Conservation (phyloP, 2,888 invertebrate genomes). For the Hemithea aestivaria region DNA sequence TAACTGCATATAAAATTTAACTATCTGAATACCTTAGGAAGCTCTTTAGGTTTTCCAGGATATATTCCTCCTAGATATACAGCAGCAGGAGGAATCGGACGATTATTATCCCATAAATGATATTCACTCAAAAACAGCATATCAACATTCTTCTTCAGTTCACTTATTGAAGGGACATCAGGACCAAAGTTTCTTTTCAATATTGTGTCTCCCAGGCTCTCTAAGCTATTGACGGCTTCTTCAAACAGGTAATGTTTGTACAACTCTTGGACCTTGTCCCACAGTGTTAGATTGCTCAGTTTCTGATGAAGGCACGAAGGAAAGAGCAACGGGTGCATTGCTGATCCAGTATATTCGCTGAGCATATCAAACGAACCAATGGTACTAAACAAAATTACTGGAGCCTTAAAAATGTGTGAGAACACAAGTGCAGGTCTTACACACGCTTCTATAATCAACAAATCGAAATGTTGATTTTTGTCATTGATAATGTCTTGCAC, state of each 20-base stretch:
- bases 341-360: conserved; percentile 26
- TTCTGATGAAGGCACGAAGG: conserved; percentile 21
- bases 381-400: conserved; percentile 39
- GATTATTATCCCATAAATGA: conserved; percentile 32
- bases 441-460: conserved; percentile 38
- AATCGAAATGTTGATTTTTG: conserved; percentile 28
- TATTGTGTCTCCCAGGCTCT: conserved; percentile 8
- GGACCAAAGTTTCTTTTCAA: conserved; percentile 10
- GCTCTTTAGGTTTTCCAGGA: conserved; percentile 5
- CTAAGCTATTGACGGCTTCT: not conserved
- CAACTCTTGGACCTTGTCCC: conserved; percentile 8
- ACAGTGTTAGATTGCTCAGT: conserved; percentile 1
- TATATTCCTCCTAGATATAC: conserved; percentile 41
- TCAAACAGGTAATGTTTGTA: conserved; percentile 11
- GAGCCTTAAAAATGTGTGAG: conserved; percentile 36
- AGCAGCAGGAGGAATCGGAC: conserved; percentile 33
- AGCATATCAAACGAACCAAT: conserved; percentile 27
- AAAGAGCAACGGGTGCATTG: conserved; percentile 30
- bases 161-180: conserved; percentile 19
- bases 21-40: conserved; percentile 41
- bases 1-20: too few species aligned
- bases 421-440: conserved; percentile 26
- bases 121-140: conserved; percentile 31
- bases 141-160: conserved; percentile 27
- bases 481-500: conserved; percentile 11